Evolutionary conservation across 2,888 invertebrate genomes (phyloP).

Genomic region (Laothoe populi): DNA sequence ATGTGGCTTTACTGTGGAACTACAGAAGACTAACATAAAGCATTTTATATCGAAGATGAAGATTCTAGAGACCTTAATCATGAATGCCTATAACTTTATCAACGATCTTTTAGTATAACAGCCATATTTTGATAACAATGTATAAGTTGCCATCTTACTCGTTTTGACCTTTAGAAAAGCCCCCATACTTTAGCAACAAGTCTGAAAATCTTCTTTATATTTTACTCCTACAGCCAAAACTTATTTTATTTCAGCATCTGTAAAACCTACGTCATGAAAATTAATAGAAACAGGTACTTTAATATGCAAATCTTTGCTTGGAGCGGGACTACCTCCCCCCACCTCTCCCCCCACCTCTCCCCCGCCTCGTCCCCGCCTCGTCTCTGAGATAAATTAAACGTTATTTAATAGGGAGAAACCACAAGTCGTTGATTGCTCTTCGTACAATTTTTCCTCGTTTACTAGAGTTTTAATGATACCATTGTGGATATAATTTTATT

Average conservation of each 20-base stretch:
- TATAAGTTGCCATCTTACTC: too few relatives aligned
- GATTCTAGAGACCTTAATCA: too few relatives aligned
- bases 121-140: too few relatives aligned
- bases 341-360: background rate
- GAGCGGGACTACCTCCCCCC: background rate
- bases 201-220: background rate
- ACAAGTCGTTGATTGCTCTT: constrained; percentile 8
- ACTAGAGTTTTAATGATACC: constrained; percentile 11
- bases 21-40: too few relatives aligned
- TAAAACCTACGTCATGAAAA: constrained; percentile 15
- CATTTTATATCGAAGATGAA: too few relatives aligned
- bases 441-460: background rate
- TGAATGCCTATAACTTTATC: too few relatives aligned
- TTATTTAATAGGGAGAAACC: constrained; percentile 17
- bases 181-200: too few relatives aligned
- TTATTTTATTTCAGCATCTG: constrained; percentile 1
- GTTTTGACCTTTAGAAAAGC: too few relatives aligned
- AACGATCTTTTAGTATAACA: too few relatives aligned
- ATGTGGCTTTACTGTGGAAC: too few relatives aligned
- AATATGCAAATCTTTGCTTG: constrained; percentile 17
- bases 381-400: constrained; percentile 12
- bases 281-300: constrained; percentile 19
- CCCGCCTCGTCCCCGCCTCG: background rate
- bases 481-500: constrained; percentile 19
- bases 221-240: background rate